These are phyloP conservation scores for Paraplagusia blochii DNA, from an alignment of 2,113 vertebrate genomes.

Conservation along the genomic window DNA sequence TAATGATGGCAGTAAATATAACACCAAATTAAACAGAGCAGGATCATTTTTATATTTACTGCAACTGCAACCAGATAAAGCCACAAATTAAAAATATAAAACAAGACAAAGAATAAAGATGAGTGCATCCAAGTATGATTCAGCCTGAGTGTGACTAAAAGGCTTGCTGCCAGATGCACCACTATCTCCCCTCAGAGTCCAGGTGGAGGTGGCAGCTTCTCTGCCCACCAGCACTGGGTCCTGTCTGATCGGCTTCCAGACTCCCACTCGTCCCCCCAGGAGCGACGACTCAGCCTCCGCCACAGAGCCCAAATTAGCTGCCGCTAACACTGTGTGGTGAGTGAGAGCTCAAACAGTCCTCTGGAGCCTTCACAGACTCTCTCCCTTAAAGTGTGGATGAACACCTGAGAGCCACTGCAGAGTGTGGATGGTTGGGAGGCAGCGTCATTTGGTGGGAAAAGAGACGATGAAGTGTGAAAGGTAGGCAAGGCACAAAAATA, in stretches of 20 bases:
- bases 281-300: constrained; percentile 32
- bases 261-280: constrained; percentile 44
- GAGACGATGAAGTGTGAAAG: background rate
- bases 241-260: constrained; percentile 50
- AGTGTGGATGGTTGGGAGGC: background rate
- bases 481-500: constrained; percentile 13
- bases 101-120: constrained; percentile 2
- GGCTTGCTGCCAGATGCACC: constrained; percentile 27
- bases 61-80: background rate
- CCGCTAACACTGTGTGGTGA: constrained; percentile 7
- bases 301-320: constrained; percentile 43
- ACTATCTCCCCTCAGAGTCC: constrained; percentile 66
- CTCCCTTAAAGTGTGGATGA: constrained; percentile 70
- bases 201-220: constrained; percentile 51
- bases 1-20: background rate
- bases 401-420: constrained; percentile 68
- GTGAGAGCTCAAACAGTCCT: constrained; percentile 27
- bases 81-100: background rate
- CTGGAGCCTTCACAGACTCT: constrained; percentile 38
- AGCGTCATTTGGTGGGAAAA: constrained; percentile 18
- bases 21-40: background rate
- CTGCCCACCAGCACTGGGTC: constrained; percentile 27
- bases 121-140: constrained; percentile 29
- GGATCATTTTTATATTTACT: background rate
- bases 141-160: constrained; percentile 41